Percentiles rank a stretch among this genome's conserved stretches.
Conservation (phyloP, 2,113 vertebrate species). For the Elaphurus davidianus region DNA sequence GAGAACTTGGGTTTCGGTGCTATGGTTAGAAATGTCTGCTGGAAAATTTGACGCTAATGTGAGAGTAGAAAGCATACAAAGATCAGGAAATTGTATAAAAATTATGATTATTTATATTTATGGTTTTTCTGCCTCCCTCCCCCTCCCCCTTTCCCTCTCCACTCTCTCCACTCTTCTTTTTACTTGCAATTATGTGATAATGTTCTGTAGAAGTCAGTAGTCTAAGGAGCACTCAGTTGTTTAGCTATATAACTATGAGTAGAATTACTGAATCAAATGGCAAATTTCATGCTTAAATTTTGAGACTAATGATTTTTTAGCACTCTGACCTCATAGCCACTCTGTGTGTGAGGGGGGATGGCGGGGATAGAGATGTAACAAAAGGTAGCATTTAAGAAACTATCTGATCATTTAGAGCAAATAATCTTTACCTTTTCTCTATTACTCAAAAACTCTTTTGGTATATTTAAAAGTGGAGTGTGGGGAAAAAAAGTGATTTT, state of each 20-base stretch:
- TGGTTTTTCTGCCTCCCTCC: background rate
- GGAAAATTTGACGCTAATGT: constrained; percentile 5
- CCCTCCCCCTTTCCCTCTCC: background rate
- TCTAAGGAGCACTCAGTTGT: background rate
- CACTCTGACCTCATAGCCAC: background rate
- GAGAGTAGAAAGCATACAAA: background rate
- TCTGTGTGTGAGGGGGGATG: background rate
- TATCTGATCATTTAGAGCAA: background rate
- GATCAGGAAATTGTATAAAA: background rate
- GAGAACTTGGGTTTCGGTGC: background rate
- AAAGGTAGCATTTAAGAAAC: background rate
- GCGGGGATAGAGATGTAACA: background rate
- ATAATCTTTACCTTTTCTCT: background rate
- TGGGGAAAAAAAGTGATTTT: background rate
- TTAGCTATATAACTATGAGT: background rate
- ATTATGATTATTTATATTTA: background rate
- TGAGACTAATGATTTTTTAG: background rate
- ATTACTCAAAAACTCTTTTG: background rate
- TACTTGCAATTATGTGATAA: background rate
- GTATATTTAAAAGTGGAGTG: background rate
- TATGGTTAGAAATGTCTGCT: constrained; percentile 18
- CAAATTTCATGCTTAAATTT: background rate
- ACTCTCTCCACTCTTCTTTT: background rate
- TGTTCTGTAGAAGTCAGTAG: background rate
- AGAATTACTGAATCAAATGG: background rate